Conservation (phyloP, 64 coral and sea anemone genomes). For the Montipora cactus region DNA sequence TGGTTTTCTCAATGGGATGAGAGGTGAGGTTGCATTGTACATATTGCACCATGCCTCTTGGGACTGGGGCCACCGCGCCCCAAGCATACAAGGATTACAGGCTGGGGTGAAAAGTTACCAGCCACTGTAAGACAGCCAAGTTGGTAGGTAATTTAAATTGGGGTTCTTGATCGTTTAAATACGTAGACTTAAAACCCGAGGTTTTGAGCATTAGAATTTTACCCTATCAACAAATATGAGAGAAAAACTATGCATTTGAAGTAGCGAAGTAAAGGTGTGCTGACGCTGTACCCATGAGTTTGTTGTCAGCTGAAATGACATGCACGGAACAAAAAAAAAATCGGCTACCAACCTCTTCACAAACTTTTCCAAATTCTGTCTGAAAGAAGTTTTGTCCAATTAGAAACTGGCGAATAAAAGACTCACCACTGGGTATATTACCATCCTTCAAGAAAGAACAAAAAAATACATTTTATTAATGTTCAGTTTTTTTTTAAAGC, state of each 20-base stretch:
- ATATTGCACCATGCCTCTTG: no score
- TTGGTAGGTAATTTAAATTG: no score
- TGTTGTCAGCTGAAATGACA: not conserved
- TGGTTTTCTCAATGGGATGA: no score
- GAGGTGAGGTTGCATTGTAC: no score
- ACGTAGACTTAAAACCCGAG: no score
- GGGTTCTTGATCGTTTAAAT: no score
- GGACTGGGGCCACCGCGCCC: no score
- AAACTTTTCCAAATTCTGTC: slow-evolving; percentile 89
- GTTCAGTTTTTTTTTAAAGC: not conserved
- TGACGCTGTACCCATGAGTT: not conserved
- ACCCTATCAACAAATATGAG: no score
- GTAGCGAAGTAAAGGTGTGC: not conserved
- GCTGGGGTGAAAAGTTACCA: no score
- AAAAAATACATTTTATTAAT: not conserved
- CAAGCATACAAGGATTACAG: no score
- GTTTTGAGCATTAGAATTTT: no score
- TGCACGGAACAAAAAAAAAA: not conserved
- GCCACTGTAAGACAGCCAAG: no score
- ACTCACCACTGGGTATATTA: slow-evolving; percentile 96
- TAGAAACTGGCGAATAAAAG: slow-evolving; percentile 96
- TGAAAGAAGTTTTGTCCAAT: slow-evolving; percentile 90
- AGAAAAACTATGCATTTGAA: not conserved
- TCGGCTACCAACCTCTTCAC: slow-evolving; percentile 74
- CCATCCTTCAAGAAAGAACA: slow-evolving; percentile 77